Base-by-base conservation (phyloP, 2,113 vertebrate species). In the Cebus imitator region DNA sequence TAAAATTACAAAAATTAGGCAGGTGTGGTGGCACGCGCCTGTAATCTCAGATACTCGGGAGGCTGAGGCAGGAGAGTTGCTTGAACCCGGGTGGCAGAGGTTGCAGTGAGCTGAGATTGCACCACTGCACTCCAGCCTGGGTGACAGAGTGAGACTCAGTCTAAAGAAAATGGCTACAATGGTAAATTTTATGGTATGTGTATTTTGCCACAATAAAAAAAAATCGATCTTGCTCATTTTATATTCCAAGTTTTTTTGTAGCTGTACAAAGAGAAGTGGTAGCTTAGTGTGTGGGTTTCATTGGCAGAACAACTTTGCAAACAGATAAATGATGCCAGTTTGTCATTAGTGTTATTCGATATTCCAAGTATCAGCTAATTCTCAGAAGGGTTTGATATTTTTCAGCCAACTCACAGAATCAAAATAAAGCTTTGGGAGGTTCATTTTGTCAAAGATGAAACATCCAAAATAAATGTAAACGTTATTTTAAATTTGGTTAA, bases 351-450 rank as follows among this genome's bases (percentile, higher is more conserved):
- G 61, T 81, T 73, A 52, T 82, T 81, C 16, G 43, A 11, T 45
- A 48, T 83, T 88, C 72, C 83, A 96, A 76, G 78, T 0, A 7
- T 35, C 52, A 76, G 89, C 43, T 70, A 85, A 82, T 48, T 37
- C 16, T n/a, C 70, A 37, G 8, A 13, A n/a, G 37, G n/a, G 52
- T 83, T 83, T 97, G 40, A 11, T 88, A 82, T 76, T 73, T 58
- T 70, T 64, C 86, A 79, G 14, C 30, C 48, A 45, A 70, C 68
- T 78, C 66, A 61, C 18, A 20, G 87, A 88, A 75, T 85, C 30
- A 64, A 97, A 88, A 94, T 25, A 50, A 93, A 91, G 58, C 79
- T 68, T 81, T 58, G 89, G 94, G 79, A 92, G 75, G 68, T 72
- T 50, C 50, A 58, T 89, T 40, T 82, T 76, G 75, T 40, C 88